Conservation (phyloP, 1,140 invertebrate genomes). For the Heterodera carotae region DNA sequence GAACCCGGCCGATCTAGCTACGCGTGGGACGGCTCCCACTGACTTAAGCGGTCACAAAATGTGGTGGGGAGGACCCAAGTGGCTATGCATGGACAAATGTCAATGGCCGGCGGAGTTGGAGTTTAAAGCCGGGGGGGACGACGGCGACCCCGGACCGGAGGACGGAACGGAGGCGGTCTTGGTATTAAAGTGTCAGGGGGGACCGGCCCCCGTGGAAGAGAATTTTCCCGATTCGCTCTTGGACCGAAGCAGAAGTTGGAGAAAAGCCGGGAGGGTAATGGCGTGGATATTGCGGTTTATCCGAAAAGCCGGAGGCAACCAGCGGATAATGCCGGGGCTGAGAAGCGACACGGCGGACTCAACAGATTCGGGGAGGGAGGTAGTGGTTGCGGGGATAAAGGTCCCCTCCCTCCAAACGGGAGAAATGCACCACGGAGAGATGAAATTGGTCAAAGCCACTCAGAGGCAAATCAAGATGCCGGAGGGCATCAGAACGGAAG, state of each 20-base stretch:
- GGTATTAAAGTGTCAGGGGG: neutral
- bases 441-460: neutral
- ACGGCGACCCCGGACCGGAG: neutral
- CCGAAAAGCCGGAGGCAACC: neutral
- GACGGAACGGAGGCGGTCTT: neutral
- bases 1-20: conserved; percentile 40
- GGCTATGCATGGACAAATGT: neutral
- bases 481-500: neutral
- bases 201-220: too few species aligned
- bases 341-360: neutral
- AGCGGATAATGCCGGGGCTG: too few species aligned
- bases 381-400: too few species aligned
- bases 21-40: conserved; percentile 20
- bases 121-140: neutral
- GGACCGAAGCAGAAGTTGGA: neutral
- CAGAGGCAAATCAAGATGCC: neutral
- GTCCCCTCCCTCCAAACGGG: neutral
- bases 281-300: neutral
- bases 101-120: neutral
- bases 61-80: conserved; percentile 38
- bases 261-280: neutral
- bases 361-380: neutral
- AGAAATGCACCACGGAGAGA: neutral
- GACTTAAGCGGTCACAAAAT: neutral
- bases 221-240: neutral